Conservation (phyloP, 2,113 vertebrate species). For the Zosterops pallidus region DNA sequence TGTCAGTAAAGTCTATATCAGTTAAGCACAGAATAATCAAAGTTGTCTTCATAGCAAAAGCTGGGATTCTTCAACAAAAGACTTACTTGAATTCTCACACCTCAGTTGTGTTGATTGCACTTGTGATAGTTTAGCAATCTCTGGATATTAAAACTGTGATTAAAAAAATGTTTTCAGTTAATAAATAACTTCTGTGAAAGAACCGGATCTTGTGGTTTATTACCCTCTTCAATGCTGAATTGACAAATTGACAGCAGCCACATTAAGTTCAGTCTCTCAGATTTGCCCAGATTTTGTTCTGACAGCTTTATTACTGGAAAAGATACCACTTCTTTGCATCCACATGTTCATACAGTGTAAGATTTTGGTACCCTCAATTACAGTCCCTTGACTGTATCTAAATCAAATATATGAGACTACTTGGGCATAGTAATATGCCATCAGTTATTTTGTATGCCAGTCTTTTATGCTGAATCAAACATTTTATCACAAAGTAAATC, state of each 20-base stretch:
- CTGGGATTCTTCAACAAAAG: constrained; percentile 16
- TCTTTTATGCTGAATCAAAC: neutral
- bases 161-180: constrained; percentile 11
- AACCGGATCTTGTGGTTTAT: neutral
- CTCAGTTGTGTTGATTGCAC: neutral
- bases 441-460: neutral
- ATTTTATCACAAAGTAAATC: neutral
- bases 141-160: neutral
- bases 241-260: neutral
- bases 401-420: neutral
- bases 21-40: neutral
- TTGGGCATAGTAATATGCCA: neutral
- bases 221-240: neutral
- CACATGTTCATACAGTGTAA: neutral
- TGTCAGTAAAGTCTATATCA: neutral
- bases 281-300: neutral
- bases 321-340: neutral
- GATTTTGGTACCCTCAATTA: neutral
- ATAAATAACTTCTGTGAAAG: constrained; percentile 62
- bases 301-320: neutral
- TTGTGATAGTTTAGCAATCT: neutral
- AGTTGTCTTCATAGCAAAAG: constrained; percentile 8
- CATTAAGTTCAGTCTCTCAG: neutral
- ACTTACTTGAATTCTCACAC: constrained; percentile 40
- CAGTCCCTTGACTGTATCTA: neutral